phyloP scores from a whole-genome alignment of 2,888 invertebrate genomes.

The Machimus atricapillus region DNA sequence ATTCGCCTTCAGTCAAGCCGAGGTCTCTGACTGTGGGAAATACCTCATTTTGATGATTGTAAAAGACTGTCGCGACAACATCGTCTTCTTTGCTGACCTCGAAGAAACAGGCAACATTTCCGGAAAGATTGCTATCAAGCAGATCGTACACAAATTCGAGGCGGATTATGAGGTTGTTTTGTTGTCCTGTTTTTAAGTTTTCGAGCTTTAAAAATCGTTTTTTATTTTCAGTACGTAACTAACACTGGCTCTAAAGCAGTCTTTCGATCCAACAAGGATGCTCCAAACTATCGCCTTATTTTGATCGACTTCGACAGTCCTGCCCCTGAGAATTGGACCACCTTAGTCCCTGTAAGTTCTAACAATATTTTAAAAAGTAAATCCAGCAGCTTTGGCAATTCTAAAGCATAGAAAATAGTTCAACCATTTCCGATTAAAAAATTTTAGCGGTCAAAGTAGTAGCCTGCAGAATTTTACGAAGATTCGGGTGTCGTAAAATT shows the following conservation, averaged over 20 bases:
- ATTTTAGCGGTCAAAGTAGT: no score
- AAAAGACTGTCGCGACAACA: conserved; percentile 91
- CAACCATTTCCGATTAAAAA: no score
- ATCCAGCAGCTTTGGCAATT: no score
- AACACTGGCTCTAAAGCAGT: conserved; percentile 83
- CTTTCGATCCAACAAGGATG: conserved; percentile 92
- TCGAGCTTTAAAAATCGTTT: background rate
- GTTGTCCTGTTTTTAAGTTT: background rate
- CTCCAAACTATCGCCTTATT: conserved; percentile 90
- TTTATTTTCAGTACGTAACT: conserved; percentile 77
- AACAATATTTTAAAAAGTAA: background rate
- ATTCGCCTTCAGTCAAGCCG: conserved; percentile 71
- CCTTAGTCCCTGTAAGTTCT: conserved; percentile 71
- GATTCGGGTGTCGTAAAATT: no score
- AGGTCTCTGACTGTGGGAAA: conserved; percentile 89
- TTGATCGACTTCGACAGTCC: conserved; percentile 79
- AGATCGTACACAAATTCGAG: conserved; percentile 87
- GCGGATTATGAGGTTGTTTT: conserved; percentile 88
- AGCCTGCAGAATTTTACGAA: no score
- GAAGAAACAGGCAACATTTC: conserved; percentile 69
- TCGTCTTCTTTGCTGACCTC: conserved; percentile 85
- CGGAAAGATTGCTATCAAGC: conserved; percentile 73
- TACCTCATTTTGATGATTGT: conserved; percentile 85
- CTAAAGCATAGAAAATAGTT: no score
- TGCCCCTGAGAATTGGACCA: conserved; percentile 79